A percentile compares a stretch with the other conserved stretches of the same genome.
These are phyloP conservation scores for Masticophis lateralis DNA, from an alignment of 2,797 vertebrate genomes.

Conservation along the genomic window DNA sequence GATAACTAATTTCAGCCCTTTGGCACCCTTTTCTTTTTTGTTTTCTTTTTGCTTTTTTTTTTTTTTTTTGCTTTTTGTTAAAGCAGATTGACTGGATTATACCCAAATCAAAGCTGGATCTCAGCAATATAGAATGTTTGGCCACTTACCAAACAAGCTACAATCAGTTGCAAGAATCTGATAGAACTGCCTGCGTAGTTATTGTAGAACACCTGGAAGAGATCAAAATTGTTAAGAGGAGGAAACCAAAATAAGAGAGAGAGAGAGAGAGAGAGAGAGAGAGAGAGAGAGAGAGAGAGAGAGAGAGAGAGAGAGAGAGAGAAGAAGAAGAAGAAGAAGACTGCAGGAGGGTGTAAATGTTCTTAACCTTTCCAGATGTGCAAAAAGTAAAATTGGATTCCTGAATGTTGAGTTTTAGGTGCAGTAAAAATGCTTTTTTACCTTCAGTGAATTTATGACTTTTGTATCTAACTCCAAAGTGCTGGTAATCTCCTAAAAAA, in stretches of 20 bases:
- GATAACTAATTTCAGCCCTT: neutral
- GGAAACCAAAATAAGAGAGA: neutral
- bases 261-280: no score
- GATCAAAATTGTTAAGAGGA: neutral
- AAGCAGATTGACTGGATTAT: neutral
- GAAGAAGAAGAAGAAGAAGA: neutral
- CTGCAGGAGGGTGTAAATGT: neutral
- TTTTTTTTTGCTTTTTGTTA: neutral
- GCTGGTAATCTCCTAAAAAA: slow-evolving; percentile 35
- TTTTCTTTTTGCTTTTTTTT: neutral
- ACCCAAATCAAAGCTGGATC: neutral
- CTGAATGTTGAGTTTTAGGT: slow-evolving; percentile 1
- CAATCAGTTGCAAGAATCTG: neutral
- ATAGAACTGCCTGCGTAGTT: neutral
- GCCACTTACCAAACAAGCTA: neutral
- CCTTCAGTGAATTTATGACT: slow-evolving; percentile 14
- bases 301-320: no score
- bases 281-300: no score
- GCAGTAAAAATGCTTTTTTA: slow-evolving; percentile 24
- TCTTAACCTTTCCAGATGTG: slow-evolving; percentile 1
- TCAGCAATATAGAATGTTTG: neutral
- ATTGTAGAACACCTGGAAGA: slow-evolving; percentile 8
- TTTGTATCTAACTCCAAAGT: neutral
- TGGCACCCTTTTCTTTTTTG: neutral
- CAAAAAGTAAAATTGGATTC: slow-evolving; percentile 19